phyloP scores from a whole-genome alignment of 2,113 vertebrate genomes.

The Philantomba maxwellii region DNA sequence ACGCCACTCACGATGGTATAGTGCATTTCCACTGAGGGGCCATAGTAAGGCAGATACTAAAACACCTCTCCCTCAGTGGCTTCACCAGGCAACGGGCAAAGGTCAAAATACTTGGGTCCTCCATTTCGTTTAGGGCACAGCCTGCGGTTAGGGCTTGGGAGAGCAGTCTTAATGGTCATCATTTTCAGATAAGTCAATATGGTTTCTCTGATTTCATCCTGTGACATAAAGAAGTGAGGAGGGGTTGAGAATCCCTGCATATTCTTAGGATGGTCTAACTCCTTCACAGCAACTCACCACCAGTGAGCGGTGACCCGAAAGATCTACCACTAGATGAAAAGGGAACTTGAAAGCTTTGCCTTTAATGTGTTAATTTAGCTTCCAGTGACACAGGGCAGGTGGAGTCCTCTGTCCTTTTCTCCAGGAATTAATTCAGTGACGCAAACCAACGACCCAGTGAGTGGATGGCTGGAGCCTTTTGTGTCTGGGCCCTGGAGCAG shows the following conservation, averaged over 20 bases:
- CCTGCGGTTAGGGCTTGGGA: background rate
- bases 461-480: background rate
- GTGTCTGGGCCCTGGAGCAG: background rate
- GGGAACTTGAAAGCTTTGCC: background rate
- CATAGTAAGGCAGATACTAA: background rate
- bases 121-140: background rate
- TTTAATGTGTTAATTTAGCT: background rate
- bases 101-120: background rate
- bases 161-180: background rate
- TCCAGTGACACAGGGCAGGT: background rate
- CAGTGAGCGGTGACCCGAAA: background rate
- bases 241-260: background rate
- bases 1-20: accelerated
- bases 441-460: background rate
- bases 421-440: background rate
- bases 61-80: background rate
- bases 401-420: background rate
- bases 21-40: accelerated
- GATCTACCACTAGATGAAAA: background rate
- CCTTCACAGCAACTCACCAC: background rate
- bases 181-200: background rate
- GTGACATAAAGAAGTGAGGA: background rate
- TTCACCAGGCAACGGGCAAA: background rate
- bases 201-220: background rate
- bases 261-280: background rate